Conservation (phyloP, 2,797 vertebrate species). For the Falco naumanni region DNA sequence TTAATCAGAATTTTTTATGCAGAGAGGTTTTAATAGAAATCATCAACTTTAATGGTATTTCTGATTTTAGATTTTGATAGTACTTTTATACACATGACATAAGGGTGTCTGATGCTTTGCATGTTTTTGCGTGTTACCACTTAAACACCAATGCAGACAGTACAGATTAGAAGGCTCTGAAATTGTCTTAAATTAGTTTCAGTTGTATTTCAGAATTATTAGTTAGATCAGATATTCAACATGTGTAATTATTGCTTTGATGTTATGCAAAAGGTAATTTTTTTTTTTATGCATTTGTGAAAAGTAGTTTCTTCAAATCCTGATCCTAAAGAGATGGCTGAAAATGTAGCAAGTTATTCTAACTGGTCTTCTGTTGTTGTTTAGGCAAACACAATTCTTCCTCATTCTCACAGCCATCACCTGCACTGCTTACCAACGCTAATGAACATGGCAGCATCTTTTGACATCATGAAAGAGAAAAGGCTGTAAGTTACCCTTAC, state of each 20-base stretch:
- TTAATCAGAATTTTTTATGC: not conserved
- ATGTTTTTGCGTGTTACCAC: not conserved
- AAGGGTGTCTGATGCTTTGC: not conserved
- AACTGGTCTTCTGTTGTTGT: not conserved
- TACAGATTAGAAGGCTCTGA: not conserved
- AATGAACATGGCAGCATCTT: slow-evolving; percentile 98
- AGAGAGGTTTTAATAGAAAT: not conserved
- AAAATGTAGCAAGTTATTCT: not conserved
- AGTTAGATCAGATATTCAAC: not conserved
- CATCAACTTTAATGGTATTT: not conserved
- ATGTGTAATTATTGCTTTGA: not conserved
- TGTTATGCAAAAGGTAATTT: not conserved
- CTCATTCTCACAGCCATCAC: slow-evolving; percentile 97
- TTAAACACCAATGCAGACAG: not conserved
- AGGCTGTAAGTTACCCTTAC: slow-evolving; percentile 69
- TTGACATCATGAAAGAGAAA: slow-evolving; percentile 93
- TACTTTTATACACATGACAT: not conserved
- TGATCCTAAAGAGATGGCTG: not conserved
- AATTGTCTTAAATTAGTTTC: not conserved
- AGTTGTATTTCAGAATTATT: not conserved
- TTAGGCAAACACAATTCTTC: slow-evolving; percentile 97
- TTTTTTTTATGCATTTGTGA: not conserved
- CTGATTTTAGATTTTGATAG: not conserved
- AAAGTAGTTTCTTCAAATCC: not conserved
- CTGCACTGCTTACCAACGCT: slow-evolving; percentile 96